Evolutionary conservation across 2,888 invertebrate species (phyloP), one percentile per base, ranked within the genome.

Genomic region (Nowickia ferox): DNA sequence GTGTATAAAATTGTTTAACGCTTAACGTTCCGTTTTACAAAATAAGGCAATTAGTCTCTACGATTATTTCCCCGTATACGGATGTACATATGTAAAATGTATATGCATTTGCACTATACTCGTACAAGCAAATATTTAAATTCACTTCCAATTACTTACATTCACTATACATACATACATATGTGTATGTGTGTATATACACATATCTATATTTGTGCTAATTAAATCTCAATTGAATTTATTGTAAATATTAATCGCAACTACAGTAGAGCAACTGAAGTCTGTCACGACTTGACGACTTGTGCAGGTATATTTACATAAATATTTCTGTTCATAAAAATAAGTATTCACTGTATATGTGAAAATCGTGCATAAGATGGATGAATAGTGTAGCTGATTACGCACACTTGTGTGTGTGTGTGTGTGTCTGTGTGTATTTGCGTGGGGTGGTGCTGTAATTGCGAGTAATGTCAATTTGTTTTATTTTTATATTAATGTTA

Each of bases 381-480:
- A 40, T 53, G 40, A 6, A 30, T 30, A 4, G 30, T 30, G 30
- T 2, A 30, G 30, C 30, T 30, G 30, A 30, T 30, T 30, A 30
- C 30, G 30, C 30, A 30, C 4, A 3, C 4, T 6, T 30, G 38
- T 9, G 5, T 61, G 44, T 59, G 13, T 68, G 4, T n/a, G 44
- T 46, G 38, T 1, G 9, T 17, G 10, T 19, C 2, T 65, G 11
- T 30, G 22, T 51, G 8, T 11, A 13, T 17, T 15, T 30, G n/a
- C n/a, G 9, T 1, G 4, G 17, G 59, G 15, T 19, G 15, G 48
- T 19, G 59, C 10, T 55, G 15, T 46, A 66, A 57, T 44, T 76
- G 72, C 48, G 71, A 76, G 76, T 80, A 80, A 80, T 77, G 71
- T 72, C 80, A 84, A 84, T 81, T 84, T 81, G 81, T 77, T 68